Conservation (phyloP, 2,113 vertebrate genomes). For the Malaclemys terrapin region DNA sequence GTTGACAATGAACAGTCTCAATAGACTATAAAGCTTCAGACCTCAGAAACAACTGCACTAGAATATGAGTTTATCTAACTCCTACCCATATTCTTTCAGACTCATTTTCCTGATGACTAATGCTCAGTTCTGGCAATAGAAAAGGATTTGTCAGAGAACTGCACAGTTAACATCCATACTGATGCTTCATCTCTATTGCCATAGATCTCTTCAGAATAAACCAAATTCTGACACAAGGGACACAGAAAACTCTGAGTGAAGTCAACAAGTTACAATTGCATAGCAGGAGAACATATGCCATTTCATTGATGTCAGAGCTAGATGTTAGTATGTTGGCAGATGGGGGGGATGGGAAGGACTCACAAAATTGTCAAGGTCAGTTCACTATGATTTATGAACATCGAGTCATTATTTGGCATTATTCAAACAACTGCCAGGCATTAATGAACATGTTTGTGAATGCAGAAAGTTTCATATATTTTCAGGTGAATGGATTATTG, state of each 20-base stretch:
- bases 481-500: neutral
- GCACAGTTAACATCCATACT: neutral
- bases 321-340: neutral
- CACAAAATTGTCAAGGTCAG: neutral
- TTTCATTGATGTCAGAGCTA: neutral
- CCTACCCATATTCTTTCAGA: accelerated
- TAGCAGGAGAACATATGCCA: neutral
- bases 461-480: neutral
- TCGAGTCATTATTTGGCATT: neutral
- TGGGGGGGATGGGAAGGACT: neutral
- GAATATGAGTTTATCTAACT: neutral
- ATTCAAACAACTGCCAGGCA: neutral
- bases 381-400: neutral
- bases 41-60: neutral
- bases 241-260: neutral
- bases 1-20: neutral
- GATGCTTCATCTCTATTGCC: neutral
- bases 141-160: neutral
- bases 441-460: neutral
- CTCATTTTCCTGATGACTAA: neutral
- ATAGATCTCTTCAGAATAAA: neutral
- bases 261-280: neutral
- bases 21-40: neutral
- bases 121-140: neutral
- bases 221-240: neutral